Percentiles rank a stretch among this genome's conserved stretches.
Conservation (phyloP, 2,888 invertebrate species). For the Monopis laevigella region DNA sequence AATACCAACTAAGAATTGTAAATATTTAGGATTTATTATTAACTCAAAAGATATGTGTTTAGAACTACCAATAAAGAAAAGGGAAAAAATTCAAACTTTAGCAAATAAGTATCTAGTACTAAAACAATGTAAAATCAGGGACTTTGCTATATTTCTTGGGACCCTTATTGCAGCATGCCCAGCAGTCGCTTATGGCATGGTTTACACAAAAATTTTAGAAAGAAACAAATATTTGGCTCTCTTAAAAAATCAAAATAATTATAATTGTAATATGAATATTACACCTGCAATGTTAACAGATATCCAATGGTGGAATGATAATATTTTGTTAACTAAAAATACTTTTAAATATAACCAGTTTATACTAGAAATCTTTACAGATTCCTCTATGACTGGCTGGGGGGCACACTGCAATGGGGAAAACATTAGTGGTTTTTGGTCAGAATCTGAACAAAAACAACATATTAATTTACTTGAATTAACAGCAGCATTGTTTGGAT, state of each 20-base stretch:
- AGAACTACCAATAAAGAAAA: neutral
- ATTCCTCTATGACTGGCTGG: conserved; percentile 11
- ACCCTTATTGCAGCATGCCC: neutral
- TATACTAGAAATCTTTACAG: conserved; percentile 10
- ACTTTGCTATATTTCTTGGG: neutral
- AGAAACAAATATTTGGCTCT: neutral
- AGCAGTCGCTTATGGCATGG: neutral
- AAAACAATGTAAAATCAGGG: neutral
- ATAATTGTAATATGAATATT: neutral
- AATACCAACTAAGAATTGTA: conserved; percentile 2
- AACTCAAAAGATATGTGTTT: conserved; percentile 2
- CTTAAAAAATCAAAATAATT: neutral
- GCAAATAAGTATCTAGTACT: neutral
- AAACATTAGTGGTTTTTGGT: conserved; percentile 11
- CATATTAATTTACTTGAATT: conserved; percentile 14
- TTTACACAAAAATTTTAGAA: conserved; percentile 3
- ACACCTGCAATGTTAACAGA: neutral
- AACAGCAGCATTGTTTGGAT: conserved; percentile 9
- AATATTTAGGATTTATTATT: conserved; percentile 8
- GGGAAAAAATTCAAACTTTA: neutral
- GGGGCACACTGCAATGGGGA: conserved; percentile 5
- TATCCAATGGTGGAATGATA: conserved; percentile 7
- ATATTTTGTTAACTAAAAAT: conserved; percentile 3
- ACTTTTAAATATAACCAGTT: neutral
- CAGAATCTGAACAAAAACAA: neutral